Percentiles rank a stretch among this genome's conserved stretches.
These are phyloP conservation scores for Parambassis ranga DNA, from an alignment of 2,797 vertebrate genomes.

Conservation along the genomic window DNA sequence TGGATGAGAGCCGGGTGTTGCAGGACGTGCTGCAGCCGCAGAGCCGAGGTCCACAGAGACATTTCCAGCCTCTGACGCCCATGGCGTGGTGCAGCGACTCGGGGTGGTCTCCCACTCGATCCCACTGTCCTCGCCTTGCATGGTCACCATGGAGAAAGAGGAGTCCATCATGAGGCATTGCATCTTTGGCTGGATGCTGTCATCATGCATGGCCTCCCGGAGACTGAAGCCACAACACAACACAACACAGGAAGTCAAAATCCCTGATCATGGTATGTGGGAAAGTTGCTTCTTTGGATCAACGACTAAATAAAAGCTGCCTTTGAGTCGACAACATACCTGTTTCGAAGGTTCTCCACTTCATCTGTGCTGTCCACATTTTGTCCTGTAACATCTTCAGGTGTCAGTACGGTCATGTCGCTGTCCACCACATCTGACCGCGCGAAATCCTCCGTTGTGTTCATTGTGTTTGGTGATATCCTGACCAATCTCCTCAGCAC, in stretches of 20 bases:
- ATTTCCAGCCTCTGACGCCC: conserved; percentile 84
- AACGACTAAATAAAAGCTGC: background rate
- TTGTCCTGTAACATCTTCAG: conserved; percentile 35
- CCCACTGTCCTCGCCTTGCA: conserved; percentile 92
- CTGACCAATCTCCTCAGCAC: conserved; percentile 13
- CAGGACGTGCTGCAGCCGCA: background rate
- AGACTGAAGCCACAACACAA: conserved; percentile 76
- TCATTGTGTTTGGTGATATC: conserved; percentile 56
- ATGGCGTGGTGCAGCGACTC: conserved; percentile 85
- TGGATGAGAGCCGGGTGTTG: conserved; percentile 74
- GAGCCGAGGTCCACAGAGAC: conserved; percentile 73
- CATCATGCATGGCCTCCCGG: conserved; percentile 83
- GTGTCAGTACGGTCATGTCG: conserved; percentile 63
- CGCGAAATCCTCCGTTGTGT: conserved; percentile 37
- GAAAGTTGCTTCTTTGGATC: background rate
- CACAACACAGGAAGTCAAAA: background rate
- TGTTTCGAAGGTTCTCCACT: conserved; percentile 75
- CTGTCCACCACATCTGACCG: conserved; percentile 49
- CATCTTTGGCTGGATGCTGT: conserved; percentile 86
- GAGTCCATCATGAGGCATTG: conserved; percentile 92
- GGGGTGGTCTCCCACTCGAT: conserved; percentile 92
- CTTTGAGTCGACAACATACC: conserved; percentile 47
- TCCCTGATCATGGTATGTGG: no score
- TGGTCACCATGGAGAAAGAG: conserved; percentile 91
- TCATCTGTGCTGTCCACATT: conserved; percentile 49